Base-by-base conservation (phyloP, 1,140 invertebrate species). In the Cherax quadricarinatus region DNA sequence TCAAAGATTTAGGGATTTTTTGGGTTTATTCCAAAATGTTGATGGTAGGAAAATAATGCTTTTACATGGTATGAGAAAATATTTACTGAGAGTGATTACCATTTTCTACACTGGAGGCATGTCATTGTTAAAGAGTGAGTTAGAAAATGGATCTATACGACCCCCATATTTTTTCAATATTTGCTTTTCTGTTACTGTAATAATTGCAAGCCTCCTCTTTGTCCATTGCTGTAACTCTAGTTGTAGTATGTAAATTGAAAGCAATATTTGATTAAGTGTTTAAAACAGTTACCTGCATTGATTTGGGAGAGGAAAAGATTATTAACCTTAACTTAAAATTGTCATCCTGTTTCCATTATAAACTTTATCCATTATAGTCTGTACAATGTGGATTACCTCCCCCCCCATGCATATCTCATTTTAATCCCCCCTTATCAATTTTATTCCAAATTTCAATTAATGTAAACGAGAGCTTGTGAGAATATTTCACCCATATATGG, bases 211-310 rank as follows among this genome's bases (percentile, higher is more conserved):
- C 85, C 62, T 86, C 30, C 53, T 86, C 85, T 73, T 75, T 86
- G 51, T 70, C 85, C 30, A 51, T 86, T 24, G 70, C 70, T 62
- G n/a, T 51, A 86, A 51, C 70, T 62, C 84, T 86, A 86, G 85
- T 51, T 86, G 85, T 86, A 86, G 85, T 73, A 18, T 49, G 66
- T 86, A 51, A 86, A 49, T 86, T 73, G 85, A 70, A 51, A 86
- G 85, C 85, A 86, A 86, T 75, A 86, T 75, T 75, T 51, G 48
- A 86, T 48, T 75, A 86, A 75, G 30, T 86, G 84, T 73, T n/a
- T 70, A 41, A 49, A 70, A 86, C 9, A 70, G 12, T 70, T 70
- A 66, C 48, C 62, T 21, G 41, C 51, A 57, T 51, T 86, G 30
- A 75, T 75, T 75, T 75, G 62, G n/a, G 66, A 86, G 85, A 86